phyloP scores from a whole-genome alignment of 2,113 vertebrate species.

The Cricetomys ansorgei region DNA sequence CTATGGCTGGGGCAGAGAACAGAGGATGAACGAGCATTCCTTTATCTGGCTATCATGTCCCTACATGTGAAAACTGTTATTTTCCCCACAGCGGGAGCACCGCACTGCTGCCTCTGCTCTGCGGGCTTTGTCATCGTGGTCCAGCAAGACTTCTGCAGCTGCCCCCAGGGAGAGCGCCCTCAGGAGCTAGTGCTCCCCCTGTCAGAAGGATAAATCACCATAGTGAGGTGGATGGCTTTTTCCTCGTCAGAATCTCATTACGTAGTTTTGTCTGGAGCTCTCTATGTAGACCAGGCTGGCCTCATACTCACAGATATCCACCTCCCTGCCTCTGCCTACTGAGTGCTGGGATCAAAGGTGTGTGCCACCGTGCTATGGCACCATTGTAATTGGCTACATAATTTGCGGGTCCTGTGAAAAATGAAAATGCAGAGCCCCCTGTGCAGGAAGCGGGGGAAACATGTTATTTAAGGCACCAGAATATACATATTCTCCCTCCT shows the following conservation, averaged over 20 bases:
- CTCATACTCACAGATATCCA: not conserved
- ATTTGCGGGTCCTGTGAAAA: not conserved
- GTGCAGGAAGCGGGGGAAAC: not conserved
- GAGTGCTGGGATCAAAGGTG: not conserved
- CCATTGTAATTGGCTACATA: not conserved
- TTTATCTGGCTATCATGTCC: slow-evolving; percentile 54
- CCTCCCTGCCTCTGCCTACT: not conserved
- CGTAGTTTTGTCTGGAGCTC: not conserved
- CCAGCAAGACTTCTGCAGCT: not conserved
- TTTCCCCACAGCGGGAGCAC: slow-evolving; percentile 54
- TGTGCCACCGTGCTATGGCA: not conserved
- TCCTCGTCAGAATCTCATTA: not conserved
- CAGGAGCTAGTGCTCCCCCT: not conserved
- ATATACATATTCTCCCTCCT: not conserved
- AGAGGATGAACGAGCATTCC: slow-evolving; percentile 51
- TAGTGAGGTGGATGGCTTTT: not conserved
- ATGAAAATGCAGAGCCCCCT: not conserved
- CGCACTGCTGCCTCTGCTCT: slow-evolving; percentile 54
- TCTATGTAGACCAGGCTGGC: not conserved
- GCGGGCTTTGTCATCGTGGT: slow-evolving; percentile 48
- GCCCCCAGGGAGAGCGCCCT: not conserved
- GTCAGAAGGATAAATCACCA: slow-evolving; percentile 49
- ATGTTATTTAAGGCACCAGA: not conserved
- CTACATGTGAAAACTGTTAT: slow-evolving; percentile 67
- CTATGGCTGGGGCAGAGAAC: slow-evolving; percentile 44